Conservation (phyloP, 2,113 vertebrate genomes). For the Ahaetulla prasina region DNA sequence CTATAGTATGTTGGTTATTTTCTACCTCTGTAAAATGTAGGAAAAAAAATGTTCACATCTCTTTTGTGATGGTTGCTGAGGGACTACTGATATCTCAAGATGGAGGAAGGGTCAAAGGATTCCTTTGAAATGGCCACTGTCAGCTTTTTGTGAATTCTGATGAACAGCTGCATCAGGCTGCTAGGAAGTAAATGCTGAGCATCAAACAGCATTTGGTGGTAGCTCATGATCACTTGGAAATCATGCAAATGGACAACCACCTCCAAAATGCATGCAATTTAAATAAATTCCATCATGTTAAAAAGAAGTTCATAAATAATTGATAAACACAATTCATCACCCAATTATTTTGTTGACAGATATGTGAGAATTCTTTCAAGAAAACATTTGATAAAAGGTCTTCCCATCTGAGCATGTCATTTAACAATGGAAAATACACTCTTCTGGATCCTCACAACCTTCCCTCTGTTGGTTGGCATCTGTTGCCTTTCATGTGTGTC, state of each 20-base stretch:
- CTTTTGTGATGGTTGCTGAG: neutral
- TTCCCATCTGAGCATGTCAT: neutral
- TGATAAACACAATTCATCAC: neutral
- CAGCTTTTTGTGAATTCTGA: neutral
- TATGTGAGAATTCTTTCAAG: conserved; percentile 1
- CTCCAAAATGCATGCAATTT: neutral
- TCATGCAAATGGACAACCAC: neutral
- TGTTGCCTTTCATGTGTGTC: neutral
- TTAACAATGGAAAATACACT: neutral
- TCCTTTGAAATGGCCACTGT: neutral
- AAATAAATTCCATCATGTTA: neutral
- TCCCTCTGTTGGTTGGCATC: neutral
- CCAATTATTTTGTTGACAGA: conserved; percentile 20
- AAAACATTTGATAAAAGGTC: conserved; percentile 3
- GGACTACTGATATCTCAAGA: neutral
- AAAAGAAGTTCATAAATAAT: neutral
- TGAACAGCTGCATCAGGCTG: neutral
- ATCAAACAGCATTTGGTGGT: neutral
- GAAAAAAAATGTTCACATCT: neutral
- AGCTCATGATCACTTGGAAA: neutral
- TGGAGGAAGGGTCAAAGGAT: neutral
- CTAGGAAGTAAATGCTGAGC: neutral
- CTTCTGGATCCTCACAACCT: neutral
- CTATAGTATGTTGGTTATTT: neutral
- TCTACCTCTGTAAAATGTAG: neutral